phyloP scores from a whole-genome alignment of 1,140 invertebrate genomes.

The Hesperophylax magnus region DNA sequence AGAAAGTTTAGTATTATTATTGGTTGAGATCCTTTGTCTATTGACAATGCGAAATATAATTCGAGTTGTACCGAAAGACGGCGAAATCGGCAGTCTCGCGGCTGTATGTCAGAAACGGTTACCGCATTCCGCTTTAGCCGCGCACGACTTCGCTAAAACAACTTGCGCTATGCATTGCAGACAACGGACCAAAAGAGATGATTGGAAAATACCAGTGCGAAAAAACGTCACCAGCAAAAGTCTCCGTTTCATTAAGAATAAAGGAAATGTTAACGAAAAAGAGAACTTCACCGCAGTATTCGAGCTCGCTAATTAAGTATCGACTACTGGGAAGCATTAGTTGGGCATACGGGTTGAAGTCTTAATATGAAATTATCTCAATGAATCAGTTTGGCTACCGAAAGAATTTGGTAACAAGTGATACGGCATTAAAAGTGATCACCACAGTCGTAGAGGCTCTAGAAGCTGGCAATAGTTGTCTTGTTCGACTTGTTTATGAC shows the following conservation, averaged over 20 bases:
- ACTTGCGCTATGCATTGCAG: constrained; percentile 7
- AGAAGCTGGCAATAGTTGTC: too few species aligned
- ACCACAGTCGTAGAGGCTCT: too few species aligned
- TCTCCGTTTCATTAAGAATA: constrained; percentile 3
- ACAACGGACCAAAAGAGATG: not conserved
- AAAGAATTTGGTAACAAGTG: too few species aligned
- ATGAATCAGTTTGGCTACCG: too few species aligned
- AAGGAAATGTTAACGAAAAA: not conserved
- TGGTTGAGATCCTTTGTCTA: constrained; percentile 4
- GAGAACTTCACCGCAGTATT: too few species aligned
- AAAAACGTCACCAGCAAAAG: not conserved
- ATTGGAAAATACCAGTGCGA: constrained; percentile 11
- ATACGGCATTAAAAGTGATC: too few species aligned
- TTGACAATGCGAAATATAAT: constrained; percentile 28
- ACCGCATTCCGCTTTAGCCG: constrained; percentile 35
- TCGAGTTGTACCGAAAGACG: not conserved
- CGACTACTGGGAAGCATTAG: too few species aligned
- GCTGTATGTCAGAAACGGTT: constrained; percentile 29
- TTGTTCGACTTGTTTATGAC: too few species aligned
- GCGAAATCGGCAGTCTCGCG: constrained; percentile 10
- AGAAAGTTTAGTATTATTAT: too few species aligned
- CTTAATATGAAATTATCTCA: too few species aligned
- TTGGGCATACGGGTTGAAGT: too few species aligned
- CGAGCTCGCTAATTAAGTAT: too few species aligned
- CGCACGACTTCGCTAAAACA: constrained; percentile 22